Evolutionary conservation across 2,113 vertebrate genomes (phyloP), one percentile per base, ranked within the genome.

Genomic region (Channa maculata): DNA sequence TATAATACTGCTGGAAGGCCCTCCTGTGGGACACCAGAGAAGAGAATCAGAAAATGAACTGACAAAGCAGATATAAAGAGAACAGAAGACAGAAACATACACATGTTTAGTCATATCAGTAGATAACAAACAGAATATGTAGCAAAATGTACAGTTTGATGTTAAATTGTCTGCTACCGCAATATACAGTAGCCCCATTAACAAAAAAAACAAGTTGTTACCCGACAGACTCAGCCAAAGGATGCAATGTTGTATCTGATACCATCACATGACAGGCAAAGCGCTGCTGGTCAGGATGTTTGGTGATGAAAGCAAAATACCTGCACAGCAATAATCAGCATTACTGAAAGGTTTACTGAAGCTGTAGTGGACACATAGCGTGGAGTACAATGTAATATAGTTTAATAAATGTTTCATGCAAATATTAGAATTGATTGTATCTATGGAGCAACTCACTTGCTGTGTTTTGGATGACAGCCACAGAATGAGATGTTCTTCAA

Each of bases 401-500:
- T 34, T 36, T 44, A 13, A 71, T 37, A 46, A 0, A 13, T 33
- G 15, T 54, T 5, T 65, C 0, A 41, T 33, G 3, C 2, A 65
- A 41, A 11, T 41, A 5, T 45, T 3, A 37, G 9, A 53, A 52
- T 6, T 3, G 6, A 61, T 55, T 4, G 33, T 5, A 55, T 48
- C 12, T 49, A 12, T 9, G 1, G 8, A 12, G 57, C 0, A 4
- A 90, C 95, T 95, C 77, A 97, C 97, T 95, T 97, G 92, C 93
- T 97, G 92, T 97, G 96, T 80, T 96, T 95, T 54, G 97, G 97
- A 83, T 98, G 97, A 84, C 96, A 97, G 75, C 97, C 96, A 0
- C 97, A 98, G 92, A 98, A 98, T 0, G 97, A 98, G 84, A 98
- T 97, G 90, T 98, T 98, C 92, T 98, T 98, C 94, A 98, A 87